Percentiles rank a stretch among this genome's conserved stretches.
Evolutionary conservation across 2,797 vertebrate genomes (phyloP).

Genomic region (Odontamblyopus rebecca): DNA sequence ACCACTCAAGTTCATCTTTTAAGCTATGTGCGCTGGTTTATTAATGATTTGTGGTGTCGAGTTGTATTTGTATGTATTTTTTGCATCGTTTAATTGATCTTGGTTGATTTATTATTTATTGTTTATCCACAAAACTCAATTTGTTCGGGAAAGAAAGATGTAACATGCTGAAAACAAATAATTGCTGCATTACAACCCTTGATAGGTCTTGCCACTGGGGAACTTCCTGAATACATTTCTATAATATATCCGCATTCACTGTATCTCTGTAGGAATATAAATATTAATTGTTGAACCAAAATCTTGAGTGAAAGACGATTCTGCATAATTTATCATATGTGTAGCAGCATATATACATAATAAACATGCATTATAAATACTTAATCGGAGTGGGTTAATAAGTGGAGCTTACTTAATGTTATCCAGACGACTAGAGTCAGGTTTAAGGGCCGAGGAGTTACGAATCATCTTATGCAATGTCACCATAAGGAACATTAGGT

Average conservation of each 20-base stretch:
- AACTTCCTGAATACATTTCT: neutral
- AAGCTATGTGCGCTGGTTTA: neutral
- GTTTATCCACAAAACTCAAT: neutral
- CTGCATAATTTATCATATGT: conserved; percentile 7
- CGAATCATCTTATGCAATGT: conserved; percentile 94
- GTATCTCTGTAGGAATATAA: neutral
- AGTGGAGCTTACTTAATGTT: conserved; percentile 86
- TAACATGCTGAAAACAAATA: neutral
- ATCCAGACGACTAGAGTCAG: conserved; percentile 89
- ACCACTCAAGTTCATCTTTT: neutral
- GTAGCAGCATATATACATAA: neutral
- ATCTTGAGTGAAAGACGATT: neutral
- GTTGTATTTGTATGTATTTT: neutral
- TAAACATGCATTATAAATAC: neutral
- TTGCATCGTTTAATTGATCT: neutral
- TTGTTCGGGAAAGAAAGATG: neutral
- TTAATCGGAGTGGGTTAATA: neutral
- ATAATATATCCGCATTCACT: neutral
- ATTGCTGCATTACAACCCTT: neutral
- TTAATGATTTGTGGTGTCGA: neutral
- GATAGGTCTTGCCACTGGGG: neutral
- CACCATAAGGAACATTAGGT: conserved; percentile 91
- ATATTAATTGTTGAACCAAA: neutral
- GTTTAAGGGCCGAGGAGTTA: conserved; percentile 89
- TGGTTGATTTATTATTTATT: neutral